These are phyloP conservation scores for Centrocercus urophasianus DNA, from an alignment of 2,113 vertebrate genomes.

Conservation along the genomic window DNA sequence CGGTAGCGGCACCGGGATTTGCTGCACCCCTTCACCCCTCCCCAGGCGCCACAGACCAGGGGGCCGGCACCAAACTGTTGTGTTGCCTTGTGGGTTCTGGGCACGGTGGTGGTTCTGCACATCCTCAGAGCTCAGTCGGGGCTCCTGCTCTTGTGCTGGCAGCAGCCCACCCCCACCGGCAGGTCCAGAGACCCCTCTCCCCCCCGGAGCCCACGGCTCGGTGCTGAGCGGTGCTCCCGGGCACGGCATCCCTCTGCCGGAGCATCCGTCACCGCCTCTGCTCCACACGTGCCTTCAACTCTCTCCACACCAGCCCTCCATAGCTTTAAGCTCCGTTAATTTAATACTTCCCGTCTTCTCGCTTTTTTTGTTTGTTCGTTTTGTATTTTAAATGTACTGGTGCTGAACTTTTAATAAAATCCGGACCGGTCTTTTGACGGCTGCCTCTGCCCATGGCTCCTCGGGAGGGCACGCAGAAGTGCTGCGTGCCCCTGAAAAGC, in stretches of 20 bases:
- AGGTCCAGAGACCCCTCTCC: neutral
- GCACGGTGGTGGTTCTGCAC: neutral
- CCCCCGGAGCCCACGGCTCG: neutral
- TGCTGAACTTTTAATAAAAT: constrained; percentile 66
- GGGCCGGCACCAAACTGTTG: rapidly evolving
- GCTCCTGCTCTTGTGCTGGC: neutral
- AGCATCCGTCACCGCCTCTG: rapidly evolving
- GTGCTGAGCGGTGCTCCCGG: neutral
- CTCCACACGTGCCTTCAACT: constrained; percentile 1
- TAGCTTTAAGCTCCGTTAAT: constrained; percentile 48
- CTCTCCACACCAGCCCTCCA: neutral
- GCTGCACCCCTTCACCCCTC: neutral
- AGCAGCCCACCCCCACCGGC: neutral
- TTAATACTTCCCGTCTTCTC: constrained; percentile 48
- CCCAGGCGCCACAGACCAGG: neutral
- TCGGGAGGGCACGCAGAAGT: neutral
- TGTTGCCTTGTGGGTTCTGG: neutral
- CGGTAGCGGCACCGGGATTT: neutral
- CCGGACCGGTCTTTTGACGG: neutral
- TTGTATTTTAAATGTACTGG: neutral
- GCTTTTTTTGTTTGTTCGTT: neutral
- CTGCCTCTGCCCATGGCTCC: neutral
- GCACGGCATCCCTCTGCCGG: rapidly evolving
- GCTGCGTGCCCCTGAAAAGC: neutral
- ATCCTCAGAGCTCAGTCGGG: neutral